Conservation (phyloP, 2,888 invertebrate species). For the Eustalomyia histrio region DNA sequence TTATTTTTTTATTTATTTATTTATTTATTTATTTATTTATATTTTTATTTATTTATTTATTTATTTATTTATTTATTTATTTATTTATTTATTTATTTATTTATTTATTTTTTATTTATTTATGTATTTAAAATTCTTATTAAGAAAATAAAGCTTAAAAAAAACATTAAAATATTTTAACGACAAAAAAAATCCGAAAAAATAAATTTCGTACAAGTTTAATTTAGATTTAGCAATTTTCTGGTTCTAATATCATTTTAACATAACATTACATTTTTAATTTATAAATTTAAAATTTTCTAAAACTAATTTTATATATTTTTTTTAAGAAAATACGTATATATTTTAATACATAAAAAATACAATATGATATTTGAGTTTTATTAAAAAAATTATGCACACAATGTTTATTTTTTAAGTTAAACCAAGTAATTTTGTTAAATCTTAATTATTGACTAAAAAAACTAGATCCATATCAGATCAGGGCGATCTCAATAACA, state of each 20-base stretch:
- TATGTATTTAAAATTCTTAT: slow-evolving; percentile 21
- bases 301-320: not conserved
- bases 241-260: not conserved
- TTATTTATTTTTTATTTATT: too few relatives aligned
- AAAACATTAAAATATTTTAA: not conserved
- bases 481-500: too few relatives aligned
- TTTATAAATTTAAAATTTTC: not conserved
- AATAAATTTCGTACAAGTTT: slow-evolving; percentile 2
- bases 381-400: slow-evolving; percentile 36
- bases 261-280: not conserved
- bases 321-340: slow-evolving; percentile 10
- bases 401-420: not conserved
- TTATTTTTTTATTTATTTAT: too few relatives aligned
- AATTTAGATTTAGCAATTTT: not conserved
- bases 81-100: too few relatives aligned
- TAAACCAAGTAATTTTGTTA: not conserved
- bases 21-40: too few relatives aligned
- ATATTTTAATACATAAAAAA: not conserved
- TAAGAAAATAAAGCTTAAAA: slow-evolving; percentile 43
- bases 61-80: too few relatives aligned
- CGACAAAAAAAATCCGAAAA: not conserved
- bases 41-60: too few relatives aligned
- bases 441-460: slow-evolving; percentile 22
- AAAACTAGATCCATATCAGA: slow-evolving; percentile 25
- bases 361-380: slow-evolving; percentile 39